These are phyloP conservation scores for Emys orbicularis DNA, from an alignment of 2,797 vertebrate species.

Conservation along the genomic window DNA sequence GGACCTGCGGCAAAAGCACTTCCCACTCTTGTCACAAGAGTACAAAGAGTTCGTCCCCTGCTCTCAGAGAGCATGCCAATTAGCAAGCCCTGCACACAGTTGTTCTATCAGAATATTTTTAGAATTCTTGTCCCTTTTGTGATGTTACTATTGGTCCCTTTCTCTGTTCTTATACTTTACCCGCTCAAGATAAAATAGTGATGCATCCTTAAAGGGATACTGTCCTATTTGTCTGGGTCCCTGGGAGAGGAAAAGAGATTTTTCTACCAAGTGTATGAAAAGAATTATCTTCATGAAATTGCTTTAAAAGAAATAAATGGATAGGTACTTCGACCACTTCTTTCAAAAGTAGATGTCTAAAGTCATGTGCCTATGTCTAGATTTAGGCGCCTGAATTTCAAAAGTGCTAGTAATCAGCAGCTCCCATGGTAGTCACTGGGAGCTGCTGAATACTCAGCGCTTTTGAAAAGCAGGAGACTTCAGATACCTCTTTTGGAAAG, in stretches of 20 bases:
- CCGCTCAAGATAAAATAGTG: rapidly evolving
- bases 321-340: not conserved
- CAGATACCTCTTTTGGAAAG: not conserved
- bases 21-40: not conserved
- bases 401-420: not conserved
- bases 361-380: not conserved
- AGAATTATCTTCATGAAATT: rapidly evolving
- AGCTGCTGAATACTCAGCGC: not conserved
- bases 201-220: not conserved
- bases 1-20: not conserved
- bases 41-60: not conserved
- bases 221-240: not conserved
- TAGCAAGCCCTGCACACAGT: not conserved
- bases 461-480: not conserved
- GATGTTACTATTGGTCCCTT: not conserved
- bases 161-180: not conserved
- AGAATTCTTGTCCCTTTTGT: not conserved
- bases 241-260: not conserved
- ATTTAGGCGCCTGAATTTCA: not conserved
- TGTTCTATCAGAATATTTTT: not conserved
- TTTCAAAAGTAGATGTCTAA: not conserved
- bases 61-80: not conserved
- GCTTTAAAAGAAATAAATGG: not conserved
- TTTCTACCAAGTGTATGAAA: not conserved
- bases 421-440: not conserved